Evolutionary conservation across 2,888 invertebrate genomes (phyloP).

Genomic region (Abscondita cerata): DNA sequence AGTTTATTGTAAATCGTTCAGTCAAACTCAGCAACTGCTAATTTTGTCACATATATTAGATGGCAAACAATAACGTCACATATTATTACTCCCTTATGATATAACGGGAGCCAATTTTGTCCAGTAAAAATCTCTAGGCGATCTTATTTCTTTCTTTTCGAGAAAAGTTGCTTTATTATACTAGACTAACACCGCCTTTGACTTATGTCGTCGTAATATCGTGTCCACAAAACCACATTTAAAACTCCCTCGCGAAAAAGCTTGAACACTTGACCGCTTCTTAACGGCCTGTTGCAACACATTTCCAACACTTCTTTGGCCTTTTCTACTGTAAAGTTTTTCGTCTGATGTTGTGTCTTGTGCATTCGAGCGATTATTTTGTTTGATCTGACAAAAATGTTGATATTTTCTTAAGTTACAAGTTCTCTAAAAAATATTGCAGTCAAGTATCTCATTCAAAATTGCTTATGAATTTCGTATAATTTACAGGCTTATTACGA

Average conservation of each 20-base stretch:
- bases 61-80: slow-evolving; percentile 17
- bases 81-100: slow-evolving; percentile 27
- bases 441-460: too few relatives aligned
- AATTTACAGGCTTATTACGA: too few relatives aligned
- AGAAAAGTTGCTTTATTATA: slow-evolving; percentile 19
- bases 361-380: slow-evolving; percentile 27
- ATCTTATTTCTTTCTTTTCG: slow-evolving; percentile 23
- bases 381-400: slow-evolving; percentile 25
- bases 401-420: slow-evolving; percentile 12
- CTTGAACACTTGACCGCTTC: slow-evolving; percentile 31
- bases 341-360: slow-evolving; percentile 12
- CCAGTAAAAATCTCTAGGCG: slow-evolving; percentile 24
- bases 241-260: slow-evolving; percentile 27
- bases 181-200: slow-evolving; percentile 19
- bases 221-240: slow-evolving; percentile 24
- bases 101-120: slow-evolving; percentile 22
- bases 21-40: neutral
- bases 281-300: slow-evolving; percentile 27
- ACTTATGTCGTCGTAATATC: slow-evolving; percentile 27
- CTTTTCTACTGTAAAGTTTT: slow-evolving; percentile 23
- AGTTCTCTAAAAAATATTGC: too few relatives aligned
- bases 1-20: too few relatives aligned
- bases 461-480: too few relatives aligned
- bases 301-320: slow-evolving; percentile 27
- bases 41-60: neutral